Evolutionary conservation across 1,140 invertebrate species (phyloP).

Genomic region (Sitodiplosis mosellana): DNA sequence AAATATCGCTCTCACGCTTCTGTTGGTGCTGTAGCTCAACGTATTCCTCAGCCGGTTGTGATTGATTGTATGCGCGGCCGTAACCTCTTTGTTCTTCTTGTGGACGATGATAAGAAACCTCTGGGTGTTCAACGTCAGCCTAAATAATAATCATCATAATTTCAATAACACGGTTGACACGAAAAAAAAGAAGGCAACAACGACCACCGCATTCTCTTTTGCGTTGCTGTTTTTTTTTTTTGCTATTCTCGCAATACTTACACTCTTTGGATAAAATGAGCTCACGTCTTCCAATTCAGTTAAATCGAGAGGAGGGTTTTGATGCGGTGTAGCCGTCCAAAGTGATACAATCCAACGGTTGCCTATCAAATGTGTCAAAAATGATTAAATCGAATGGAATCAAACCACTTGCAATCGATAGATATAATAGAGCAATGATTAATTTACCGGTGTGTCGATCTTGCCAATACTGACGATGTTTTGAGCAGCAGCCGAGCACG

Average conservation of each 20-base stretch:
- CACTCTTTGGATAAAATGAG: slow-evolving; percentile 13
- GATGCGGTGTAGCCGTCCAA: slow-evolving; percentile 63
- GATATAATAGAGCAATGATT: not conserved
- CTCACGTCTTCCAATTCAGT: slow-evolving; percentile 43
- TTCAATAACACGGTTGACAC: not conserved
- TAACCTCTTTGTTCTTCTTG: slow-evolving; percentile 15
- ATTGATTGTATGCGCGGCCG: slow-evolving; percentile 12
- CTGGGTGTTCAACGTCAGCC: no score
- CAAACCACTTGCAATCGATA: not conserved
- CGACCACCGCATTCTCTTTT: no score
- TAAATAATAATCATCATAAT: not conserved
- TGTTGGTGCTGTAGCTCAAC: slow-evolving; percentile 52
- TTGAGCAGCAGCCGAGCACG: slow-evolving; percentile 58
- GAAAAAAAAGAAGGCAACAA: no score
- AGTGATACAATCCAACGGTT: slow-evolving; percentile 67
- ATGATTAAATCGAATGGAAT: no score
- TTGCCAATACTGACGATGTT: slow-evolving; percentile 59
- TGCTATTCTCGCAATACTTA: not conserved
- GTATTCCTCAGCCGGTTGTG: slow-evolving; percentile 35
- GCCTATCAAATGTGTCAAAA: slow-evolving; percentile 27
- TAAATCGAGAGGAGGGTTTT: slow-evolving; percentile 63
- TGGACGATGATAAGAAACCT: slow-evolving; percentile 18
- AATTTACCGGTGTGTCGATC: slow-evolving; percentile 56
- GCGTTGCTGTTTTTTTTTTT: not conserved
- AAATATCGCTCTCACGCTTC: slow-evolving; percentile 57